These are phyloP conservation scores for Drosophila leontia DNA, from an alignment of 1,140 invertebrate genomes.

Conservation along the genomic window DNA sequence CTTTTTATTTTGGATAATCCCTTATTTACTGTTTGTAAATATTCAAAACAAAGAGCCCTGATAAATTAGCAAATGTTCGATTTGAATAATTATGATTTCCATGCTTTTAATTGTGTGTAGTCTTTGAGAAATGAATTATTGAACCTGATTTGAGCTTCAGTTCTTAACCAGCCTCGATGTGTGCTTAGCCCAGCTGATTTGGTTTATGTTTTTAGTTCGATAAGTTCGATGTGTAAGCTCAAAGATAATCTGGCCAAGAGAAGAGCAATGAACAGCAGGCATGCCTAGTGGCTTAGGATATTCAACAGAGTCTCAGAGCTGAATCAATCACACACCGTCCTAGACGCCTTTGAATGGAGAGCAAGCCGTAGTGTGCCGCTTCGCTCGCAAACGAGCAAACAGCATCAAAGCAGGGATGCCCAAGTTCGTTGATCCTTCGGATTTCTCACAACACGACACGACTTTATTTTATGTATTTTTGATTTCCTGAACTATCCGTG, in stretches of 20 bases:
- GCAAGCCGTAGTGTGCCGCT: slow-evolving; percentile 48
- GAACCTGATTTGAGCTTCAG: slow-evolving; percentile 48
- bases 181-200: slow-evolving; percentile 50
- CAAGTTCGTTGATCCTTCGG: neutral
- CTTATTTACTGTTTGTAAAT: slow-evolving; percentile 37
- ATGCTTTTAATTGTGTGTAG: slow-evolving; percentile 51
- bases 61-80: slow-evolving; percentile 34
- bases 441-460: neutral
- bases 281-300: slow-evolving; percentile 43
- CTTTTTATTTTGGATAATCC: slow-evolving; percentile 26
- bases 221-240: slow-evolving; percentile 11
- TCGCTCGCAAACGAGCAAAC: slow-evolving; percentile 29
- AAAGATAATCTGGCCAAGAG: slow-evolving; percentile 32
- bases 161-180: slow-evolving; percentile 50
- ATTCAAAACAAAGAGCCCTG: slow-evolving; percentile 23
- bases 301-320: slow-evolving; percentile 4
- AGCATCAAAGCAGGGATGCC: slow-evolving; percentile 10
- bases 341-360: slow-evolving; percentile 43
- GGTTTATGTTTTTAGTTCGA: slow-evolving; percentile 30
- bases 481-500: slow-evolving; percentile 5
- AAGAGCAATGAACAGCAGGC: slow-evolving; percentile 31
- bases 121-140: slow-evolving; percentile 36
- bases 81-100: slow-evolving; percentile 41
- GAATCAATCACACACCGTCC: slow-evolving; percentile 21
- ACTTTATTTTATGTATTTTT: neutral